Evolutionary conservation across 2,888 invertebrate species (phyloP).

Genomic region (Ormyrus pomaceus): DNA sequence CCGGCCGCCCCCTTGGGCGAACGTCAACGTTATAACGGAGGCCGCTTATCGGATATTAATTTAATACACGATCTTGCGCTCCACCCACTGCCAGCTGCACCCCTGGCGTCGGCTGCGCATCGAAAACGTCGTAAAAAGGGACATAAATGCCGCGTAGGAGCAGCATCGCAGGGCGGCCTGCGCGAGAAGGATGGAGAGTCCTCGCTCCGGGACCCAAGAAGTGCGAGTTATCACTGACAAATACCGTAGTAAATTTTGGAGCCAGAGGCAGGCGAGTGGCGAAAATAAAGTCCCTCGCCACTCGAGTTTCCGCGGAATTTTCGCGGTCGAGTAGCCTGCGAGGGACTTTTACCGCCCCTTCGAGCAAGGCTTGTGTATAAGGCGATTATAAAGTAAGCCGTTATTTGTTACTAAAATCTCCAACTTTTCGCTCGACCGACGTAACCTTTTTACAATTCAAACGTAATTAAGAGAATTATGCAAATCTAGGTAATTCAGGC

Average conservation of each 20-base stretch:
- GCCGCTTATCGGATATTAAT: constrained; percentile 65
- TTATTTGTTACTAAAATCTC: background rate
- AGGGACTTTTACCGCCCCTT: background rate
- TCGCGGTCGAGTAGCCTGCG: background rate
- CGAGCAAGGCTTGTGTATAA: background rate
- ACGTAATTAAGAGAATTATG: too few relatives aligned
- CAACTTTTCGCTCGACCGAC: too few relatives aligned
- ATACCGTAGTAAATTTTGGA: constrained; percentile 49
- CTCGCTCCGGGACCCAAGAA: background rate
- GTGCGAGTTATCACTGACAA: constrained; percentile 51
- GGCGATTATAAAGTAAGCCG: background rate
- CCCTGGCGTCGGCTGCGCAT: constrained; percentile 39
- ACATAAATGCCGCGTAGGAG: constrained; percentile 45
- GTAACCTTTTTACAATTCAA: too few relatives aligned
- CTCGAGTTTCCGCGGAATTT: constrained; percentile 17
- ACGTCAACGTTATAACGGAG: constrained; percentile 51
- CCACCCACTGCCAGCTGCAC: constrained; percentile 62
- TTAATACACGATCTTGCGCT: constrained; percentile 65
- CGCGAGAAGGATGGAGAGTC: constrained; percentile 1
- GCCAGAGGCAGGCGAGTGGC: constrained; percentile 1
- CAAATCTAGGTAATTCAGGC: too few relatives aligned
- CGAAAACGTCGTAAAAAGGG: constrained; percentile 52
- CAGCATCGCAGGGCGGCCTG: background rate
- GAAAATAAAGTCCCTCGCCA: constrained; percentile 22
- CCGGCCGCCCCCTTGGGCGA: background rate